These are phyloP conservation scores for Epirrita christyi DNA, from an alignment of 2,888 invertebrate species.

Conservation along the genomic window DNA sequence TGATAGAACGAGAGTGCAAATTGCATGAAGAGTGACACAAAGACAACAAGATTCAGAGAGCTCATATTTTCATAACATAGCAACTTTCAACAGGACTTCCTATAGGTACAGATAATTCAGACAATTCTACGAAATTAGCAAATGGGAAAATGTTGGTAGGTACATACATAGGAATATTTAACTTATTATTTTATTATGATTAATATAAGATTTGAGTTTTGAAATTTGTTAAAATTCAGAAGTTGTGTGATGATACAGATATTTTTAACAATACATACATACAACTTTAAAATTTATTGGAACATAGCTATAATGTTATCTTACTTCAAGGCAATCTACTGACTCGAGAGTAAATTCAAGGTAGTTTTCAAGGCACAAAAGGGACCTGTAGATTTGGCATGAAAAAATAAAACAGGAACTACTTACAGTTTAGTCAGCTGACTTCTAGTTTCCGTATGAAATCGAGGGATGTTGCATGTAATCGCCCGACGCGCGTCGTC, in stretches of 20 bases:
- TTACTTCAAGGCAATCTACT: constrained; percentile 24
- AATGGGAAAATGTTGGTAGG: no score
- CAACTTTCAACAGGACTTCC: no score
- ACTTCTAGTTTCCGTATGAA: constrained; percentile 1
- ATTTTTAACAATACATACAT: neutral
- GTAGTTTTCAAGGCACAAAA: constrained; percentile 1
- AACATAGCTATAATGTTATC: neutral
- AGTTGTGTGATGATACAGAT: neutral
- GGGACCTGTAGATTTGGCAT: neutral
- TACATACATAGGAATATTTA: no score
- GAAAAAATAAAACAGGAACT: neutral
- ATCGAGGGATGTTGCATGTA: neutral
- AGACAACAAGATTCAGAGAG: no score
- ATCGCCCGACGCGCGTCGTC: neutral
- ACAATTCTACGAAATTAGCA: no score
- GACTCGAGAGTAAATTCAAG: constrained; percentile 12
- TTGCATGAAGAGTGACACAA: no score
- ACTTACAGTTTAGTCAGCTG: constrained; percentile 13
- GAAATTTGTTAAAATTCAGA: neutral
- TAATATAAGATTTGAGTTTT: no score
- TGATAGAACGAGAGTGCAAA: no score
- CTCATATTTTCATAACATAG: no score
- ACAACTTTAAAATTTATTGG: no score
- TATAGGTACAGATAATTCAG: no score
- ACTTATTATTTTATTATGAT: no score